Evolutionary conservation across 2,888 invertebrate species (phyloP).

Genomic region (Periphyllus acericola): DNA sequence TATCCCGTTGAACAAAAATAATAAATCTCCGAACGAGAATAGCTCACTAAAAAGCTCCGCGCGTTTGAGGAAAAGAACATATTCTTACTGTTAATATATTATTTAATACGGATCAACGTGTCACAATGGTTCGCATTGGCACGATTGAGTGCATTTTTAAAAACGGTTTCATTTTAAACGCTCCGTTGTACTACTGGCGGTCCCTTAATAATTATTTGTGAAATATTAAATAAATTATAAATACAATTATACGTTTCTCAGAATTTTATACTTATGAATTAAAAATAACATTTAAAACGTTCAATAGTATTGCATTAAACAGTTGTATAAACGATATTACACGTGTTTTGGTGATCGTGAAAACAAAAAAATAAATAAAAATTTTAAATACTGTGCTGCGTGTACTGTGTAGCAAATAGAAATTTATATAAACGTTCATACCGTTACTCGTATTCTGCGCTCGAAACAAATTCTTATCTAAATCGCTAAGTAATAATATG

Average conservation of each 20-base stretch:
- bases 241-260: not conserved
- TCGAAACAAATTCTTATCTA: not conserved
- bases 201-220: not conserved
- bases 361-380: no score
- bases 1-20: conserved; percentile 5
- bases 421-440: no score
- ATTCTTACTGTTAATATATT: not conserved
- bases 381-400: no score
- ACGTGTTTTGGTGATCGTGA: no score
- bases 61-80: not conserved
- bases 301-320: not conserved
- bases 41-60: not conserved
- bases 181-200: not conserved
- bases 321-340: no score
- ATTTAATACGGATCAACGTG: not conserved
- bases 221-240: not conserved
- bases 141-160: not conserved
- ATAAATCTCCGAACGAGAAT: conserved; percentile 38
- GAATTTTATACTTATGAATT: not conserved
- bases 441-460: not conserved
- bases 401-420: no score
- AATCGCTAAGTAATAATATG: not conserved
- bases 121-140: not conserved
- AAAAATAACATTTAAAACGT: not conserved
- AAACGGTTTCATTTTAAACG: not conserved